Base-by-base conservation (phyloP, 2,113 vertebrate species). In the Mustela lutreola region DNA sequence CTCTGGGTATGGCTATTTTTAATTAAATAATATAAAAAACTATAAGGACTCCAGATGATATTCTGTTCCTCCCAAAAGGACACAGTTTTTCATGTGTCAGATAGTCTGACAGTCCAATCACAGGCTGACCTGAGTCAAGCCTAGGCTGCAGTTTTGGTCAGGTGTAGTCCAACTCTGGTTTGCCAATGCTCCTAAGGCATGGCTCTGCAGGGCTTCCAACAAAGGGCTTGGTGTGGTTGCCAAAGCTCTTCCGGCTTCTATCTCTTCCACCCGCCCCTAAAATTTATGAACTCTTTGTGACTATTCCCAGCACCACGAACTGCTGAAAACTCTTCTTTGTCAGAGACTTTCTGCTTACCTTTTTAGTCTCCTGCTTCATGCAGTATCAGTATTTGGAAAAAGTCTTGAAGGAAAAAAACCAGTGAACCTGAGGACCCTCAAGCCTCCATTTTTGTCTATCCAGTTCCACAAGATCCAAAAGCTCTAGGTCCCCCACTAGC, bases 321-420 rank as follows among this genome's bases (percentile, higher is more conserved):
- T 89, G 39, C 45, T 65, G 56, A 82, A 65, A 94, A 65, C 45
- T 95, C 10, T 58, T 33, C 2, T 71, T 84, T 81, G 60, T 86
- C 42, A 92, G 65, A 85, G 67, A 85, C 12, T 79, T 94, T 88
- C 58, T 88, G 26, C 21, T 91, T 89, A 95, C 14, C 16, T 65
- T 92, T 82, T 67, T 87, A 93, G 67, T 26, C 11, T 82, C 28
- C n/a, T 81, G 65, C 81, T 50, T 95, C 70, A 88, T 19, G 24
- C 24, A 76, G 7, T 50, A 89, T 48, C 58, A 81, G 31, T 63
- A 88, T 63, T 31, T 58, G n/a, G 39, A 88, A 93, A 83, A 85
- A 58, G 6, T 89, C 56, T 82, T 80, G 5, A 71, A 87, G 50
- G 78, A n/a, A 70, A 94, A 94, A 76, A 84, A 22, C 7, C 19